Conservation (phyloP, 2,797 vertebrate species). For the Megalops cyprinoides region DNA sequence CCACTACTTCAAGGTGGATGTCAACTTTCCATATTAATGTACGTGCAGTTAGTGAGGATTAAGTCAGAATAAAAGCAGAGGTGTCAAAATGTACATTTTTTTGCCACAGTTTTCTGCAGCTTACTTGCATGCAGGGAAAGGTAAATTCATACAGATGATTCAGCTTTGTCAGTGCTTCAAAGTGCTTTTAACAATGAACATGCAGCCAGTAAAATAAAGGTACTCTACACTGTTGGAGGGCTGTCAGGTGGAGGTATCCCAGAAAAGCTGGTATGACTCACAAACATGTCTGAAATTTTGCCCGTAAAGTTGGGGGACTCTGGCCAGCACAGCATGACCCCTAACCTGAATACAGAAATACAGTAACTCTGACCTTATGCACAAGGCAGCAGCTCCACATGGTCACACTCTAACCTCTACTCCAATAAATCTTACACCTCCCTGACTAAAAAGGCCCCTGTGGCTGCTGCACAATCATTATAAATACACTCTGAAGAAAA, state of each 20-base stretch:
- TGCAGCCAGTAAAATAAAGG: no score
- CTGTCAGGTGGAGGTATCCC: no score
- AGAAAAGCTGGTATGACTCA: no score
- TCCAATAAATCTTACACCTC: neutral
- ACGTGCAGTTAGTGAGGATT: neutral
- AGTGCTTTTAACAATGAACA: no score
- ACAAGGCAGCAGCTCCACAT: neutral
- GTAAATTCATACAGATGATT: no score
- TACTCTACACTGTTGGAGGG: no score
- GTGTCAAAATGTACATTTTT: no score
- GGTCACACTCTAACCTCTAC: neutral
- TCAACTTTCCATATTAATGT: neutral
- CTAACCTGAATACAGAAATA: neutral
- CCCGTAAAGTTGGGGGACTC: neutral
- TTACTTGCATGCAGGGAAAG: no score
- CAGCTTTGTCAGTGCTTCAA: no score
- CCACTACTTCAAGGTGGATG: neutral
- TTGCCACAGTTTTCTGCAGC: no score
- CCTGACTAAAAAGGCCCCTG: neutral
- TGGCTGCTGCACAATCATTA: neutral
- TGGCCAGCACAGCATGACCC: neutral
- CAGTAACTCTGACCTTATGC: neutral
- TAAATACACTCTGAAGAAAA: neutral
- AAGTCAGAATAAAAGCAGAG: no score
- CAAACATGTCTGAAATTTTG: no score